Evolutionary conservation across 2,113 vertebrate species (phyloP), one percentile per base, ranked within the genome.

Genomic region (Oreochromis aureus): DNA sequence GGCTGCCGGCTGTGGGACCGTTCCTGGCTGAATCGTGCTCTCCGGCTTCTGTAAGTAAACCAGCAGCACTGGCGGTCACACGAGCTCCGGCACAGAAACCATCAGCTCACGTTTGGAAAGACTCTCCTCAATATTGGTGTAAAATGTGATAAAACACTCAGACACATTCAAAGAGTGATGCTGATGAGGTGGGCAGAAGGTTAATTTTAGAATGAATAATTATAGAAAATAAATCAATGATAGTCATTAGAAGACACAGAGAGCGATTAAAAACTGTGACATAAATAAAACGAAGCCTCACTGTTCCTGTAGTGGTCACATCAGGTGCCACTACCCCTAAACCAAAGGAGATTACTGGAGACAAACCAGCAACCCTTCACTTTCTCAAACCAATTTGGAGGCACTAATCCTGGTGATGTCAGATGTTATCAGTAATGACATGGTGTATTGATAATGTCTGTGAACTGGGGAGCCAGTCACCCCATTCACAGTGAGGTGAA

Each of bases 1-100:
- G 83, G 7, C 80, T 96, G 36, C 97, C 97, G 0, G 93, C 93
- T 6, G 18, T 96, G 13, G 89, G 83, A 48, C 79, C 85, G 6
- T 97, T 92, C 83, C 90, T 97, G 91, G 92, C 95, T 80, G 53
- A 76, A 8, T 93, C 92, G 36, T 97, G 97, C 51, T 94, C 96
- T 4, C 87, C 92, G 0, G 24, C 34, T 7, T 81, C 92, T 39
- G 96, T 97, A 81, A 96, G 96, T 93, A 15, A 5, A 8, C 55
- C 6, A 4, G 18, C 22, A 78, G 30, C 36, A 18, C 19, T 36
- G 55, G 3, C 2, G 2, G 18, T 36, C 69, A 16, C 18, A n/a
- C 4, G 18, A 58, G 39, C 36, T 15, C 39, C 2, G 2, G 27
- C 41, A 66, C 34, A 41, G 12, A 22, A 41, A 69, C 36, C 24